phyloP scores from a whole-genome alignment of 2,797 vertebrate genomes.

The Darevskia nairensis region DNA sequence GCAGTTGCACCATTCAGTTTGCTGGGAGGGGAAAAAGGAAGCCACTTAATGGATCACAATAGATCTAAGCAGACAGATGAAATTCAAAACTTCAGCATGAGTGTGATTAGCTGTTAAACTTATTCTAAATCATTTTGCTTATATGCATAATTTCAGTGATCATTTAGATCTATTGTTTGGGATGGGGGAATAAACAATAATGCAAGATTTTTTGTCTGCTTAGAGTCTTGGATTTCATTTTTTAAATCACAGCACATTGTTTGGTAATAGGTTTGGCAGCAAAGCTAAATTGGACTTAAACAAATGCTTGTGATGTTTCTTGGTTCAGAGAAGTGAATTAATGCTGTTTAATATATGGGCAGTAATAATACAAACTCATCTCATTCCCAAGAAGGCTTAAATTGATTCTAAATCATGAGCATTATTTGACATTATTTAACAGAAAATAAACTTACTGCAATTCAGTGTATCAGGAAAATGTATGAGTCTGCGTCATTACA shows the following conservation, averaged over 20 bases:
- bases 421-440: conserved; percentile 58
- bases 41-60: conserved; percentile 87
- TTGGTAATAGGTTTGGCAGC: conserved; percentile 63
- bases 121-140: conserved; percentile 82
- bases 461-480: conserved; percentile 55
- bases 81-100: conserved; percentile 82
- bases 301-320: conserved; percentile 52
- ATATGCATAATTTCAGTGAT: conserved; percentile 78
- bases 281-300: conserved; percentile 69
- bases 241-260: conserved; percentile 63
- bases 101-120: conserved; percentile 81
- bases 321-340: conserved; percentile 64
- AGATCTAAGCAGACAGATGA: conserved; percentile 85
- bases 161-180: conserved; percentile 70
- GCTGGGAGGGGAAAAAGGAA: conserved; percentile 76
- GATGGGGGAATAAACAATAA: background rate
- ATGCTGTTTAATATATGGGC: conserved; percentile 65
- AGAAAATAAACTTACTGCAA: conserved; percentile 53
- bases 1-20: conserved; percentile 86
- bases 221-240: conserved; percentile 65
- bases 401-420: conserved; percentile 67
- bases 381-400: conserved; percentile 67
- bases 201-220: conserved; percentile 74
- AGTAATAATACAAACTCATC: conserved; percentile 70
- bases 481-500: conserved; percentile 58